Evolutionary conservation across 2,797 vertebrate genomes (phyloP), one percentile per base, ranked within the genome.

Genomic region (Sarcophilus harrisii): DNA sequence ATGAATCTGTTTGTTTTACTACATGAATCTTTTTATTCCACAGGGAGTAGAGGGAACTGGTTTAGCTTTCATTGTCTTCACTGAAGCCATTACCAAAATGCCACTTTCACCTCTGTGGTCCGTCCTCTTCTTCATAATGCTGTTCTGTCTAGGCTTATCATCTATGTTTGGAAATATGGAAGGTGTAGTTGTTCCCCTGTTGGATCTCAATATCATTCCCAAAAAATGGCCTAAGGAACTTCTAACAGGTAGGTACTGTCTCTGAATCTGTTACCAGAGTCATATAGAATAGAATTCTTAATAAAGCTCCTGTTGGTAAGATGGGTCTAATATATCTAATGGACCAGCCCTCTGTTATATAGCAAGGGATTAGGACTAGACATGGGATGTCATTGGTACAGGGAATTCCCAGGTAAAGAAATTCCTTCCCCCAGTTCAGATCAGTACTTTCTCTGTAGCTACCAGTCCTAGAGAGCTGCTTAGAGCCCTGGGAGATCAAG

Each of bases 101-200:
- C 99, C 99, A 0, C 2, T 99, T 57, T 99, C 99, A 0, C 99
- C 99, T 0, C 52, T 99, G n/a, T 99, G 99, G 99, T 98, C 99
- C 0, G 98, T 99, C 5, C 99, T 99, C 1, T 99, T 99, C 98
- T 99, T 99, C 97, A 62, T 99, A 97, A 99, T 99, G 99, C 99
- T 99, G 60, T 99, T 99, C 98, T 99, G 99, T 96, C 98, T 99
- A 30, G 99, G 99, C 73, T 98, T 99, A 94, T 99, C 99, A 0
- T 99, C 99, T 58, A 99, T 99, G 99, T 99, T 99, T 96, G 99
- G 99, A 81, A 99, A 99, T 96, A 99, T 99, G 58, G 99, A 99
- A 97, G 99, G 99, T 0, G 99, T 99, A 90, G 62, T 99, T 0
- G 99, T 99, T 60, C 99, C 99, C 66, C 97, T 99, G 89, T 98